phyloP scores from a whole-genome alignment of 2,888 invertebrate species.

The Orchesellides sinensis region DNA sequence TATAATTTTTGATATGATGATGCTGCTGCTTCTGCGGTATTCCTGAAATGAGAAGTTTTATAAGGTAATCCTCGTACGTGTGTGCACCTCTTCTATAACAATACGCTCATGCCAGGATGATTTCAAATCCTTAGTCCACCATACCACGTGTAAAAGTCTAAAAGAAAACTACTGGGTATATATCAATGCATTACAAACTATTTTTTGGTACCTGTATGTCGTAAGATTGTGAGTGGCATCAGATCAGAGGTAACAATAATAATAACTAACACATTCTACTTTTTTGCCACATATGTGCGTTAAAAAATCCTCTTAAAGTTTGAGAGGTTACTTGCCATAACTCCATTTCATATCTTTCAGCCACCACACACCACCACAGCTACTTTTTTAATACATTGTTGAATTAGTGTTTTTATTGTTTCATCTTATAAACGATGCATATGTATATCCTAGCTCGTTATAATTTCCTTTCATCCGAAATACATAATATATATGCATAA shows the following conservation, averaged over 20 bases:
- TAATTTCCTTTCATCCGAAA: too few relatives aligned
- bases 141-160: slow-evolving; percentile 26
- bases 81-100: not conserved
- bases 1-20: slow-evolving; percentile 4
- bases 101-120: not conserved
- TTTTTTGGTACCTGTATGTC: slow-evolving; percentile 26
- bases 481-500: too few relatives aligned
- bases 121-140: slow-evolving; percentile 17
- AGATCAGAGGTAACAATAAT: slow-evolving; percentile 23
- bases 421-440: slow-evolving; percentile 29
- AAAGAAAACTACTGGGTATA: not conserved
- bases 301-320: not conserved
- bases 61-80: not conserved
- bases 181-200: not conserved
- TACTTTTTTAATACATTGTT: slow-evolving; percentile 7
- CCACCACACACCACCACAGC: not conserved
- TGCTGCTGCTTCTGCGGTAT: too few relatives aligned
- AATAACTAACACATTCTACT: slow-evolving; percentile 6
- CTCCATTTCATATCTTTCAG: slow-evolving; percentile 9
- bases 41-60: slow-evolving; percentile 3
- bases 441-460: too few relatives aligned
- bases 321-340: not conserved
- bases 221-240: slow-evolving; percentile 14
- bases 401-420: slow-evolving; percentile 18
- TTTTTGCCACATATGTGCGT: slow-evolving; percentile 21